Conservation (phyloP, 2,888 invertebrate genomes). For the Drosophila lacicola region DNA sequence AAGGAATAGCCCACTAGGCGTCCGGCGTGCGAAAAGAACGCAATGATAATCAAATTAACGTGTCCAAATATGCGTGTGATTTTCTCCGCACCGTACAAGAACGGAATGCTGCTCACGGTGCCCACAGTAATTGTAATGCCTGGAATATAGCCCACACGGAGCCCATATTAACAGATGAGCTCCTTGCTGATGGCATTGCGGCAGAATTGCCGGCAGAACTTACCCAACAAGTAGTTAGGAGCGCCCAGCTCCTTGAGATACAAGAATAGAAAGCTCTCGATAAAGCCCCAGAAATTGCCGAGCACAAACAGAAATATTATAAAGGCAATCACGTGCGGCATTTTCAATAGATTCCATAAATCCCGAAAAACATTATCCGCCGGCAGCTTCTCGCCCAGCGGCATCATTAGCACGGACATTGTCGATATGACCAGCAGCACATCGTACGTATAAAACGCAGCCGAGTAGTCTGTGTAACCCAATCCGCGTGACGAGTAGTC, state of each 20-base stretch:
- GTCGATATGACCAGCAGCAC: constrained; percentile 90
- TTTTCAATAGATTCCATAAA: constrained; percentile 90
- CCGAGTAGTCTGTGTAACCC: constrained; percentile 93
- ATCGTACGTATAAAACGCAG: constrained; percentile 93
- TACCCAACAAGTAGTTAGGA: constrained; percentile 92
- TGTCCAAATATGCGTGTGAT: constrained; percentile 93
- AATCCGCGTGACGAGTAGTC: constrained; percentile 87
- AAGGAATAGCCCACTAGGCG: constrained; percentile 93
- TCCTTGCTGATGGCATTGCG: not conserved
- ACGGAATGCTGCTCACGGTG: constrained; percentile 93
- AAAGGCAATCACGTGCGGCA: constrained; percentile 92
- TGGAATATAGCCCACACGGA: constrained; percentile 71
- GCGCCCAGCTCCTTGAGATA: constrained; percentile 94
- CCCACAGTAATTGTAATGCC: constrained; percentile 94
- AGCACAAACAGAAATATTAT: constrained; percentile 92
- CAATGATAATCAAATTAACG: constrained; percentile 93
- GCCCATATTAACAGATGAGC: constrained; percentile 1
- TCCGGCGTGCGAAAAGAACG: constrained; percentile 93
- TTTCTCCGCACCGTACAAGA: constrained; percentile 93
- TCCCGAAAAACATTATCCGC: constrained; percentile 92
- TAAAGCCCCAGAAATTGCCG: constrained; percentile 95
- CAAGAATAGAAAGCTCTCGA: constrained; percentile 94
- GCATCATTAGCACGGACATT: constrained; percentile 91
- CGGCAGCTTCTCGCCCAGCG: constrained; percentile 91
- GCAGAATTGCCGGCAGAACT: constrained; percentile 75